Base-by-base conservation (phyloP, 2,113 vertebrate genomes). In the Pipa parva region DNA sequence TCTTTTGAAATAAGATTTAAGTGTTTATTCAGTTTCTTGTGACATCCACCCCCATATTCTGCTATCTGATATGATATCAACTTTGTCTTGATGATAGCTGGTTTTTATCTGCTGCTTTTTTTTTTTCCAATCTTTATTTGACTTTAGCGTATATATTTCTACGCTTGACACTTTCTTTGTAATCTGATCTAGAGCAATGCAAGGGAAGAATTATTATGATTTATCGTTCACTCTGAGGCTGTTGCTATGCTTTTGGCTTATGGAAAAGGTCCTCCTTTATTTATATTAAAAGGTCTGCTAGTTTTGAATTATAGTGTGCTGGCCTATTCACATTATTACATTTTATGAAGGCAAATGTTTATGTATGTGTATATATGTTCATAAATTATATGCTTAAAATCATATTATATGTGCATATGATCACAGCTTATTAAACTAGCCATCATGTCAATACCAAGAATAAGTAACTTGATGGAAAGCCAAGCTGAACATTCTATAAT, bases 21-120 rank as follows among this genome's bases (percentile, higher is more conserved):
- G 46, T 70, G 66, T 70, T 70, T 70, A 70, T 70, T 70, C 66
- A 61, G 61, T 70, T 61, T 49, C 33, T 60, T n/a, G 17, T 70
- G 66, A 70, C 66, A 61, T 70, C 57, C 58, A 20, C 66, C 66
- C 57, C 66, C 66, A 45, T 49, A 46, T 70, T 18, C 57, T 52
- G 46, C 60, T 70, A 61, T 61, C 58, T 70, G 33, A 61, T 70
- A 70, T 59, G 66, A 70, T 70, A 70, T 70, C 57, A 70, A 48
- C 66, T 70, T 70, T 70, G 57, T 60, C 66, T 70, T 58, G 12
- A 46, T 36, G 46, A 68, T 51, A 56, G 33, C 29, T 70, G 66
- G 61, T 70, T 70, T 61, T 60, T 70, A 70, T 70, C 57, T 26
- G 26, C 49, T 54, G 22, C 18, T 54, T 39, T 61, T 31, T 25